These are phyloP conservation scores for Echinarachnius parma DNA, from an alignment of 53 echinoderm and acorn worm genomes.

Conservation along the genomic window DNA sequence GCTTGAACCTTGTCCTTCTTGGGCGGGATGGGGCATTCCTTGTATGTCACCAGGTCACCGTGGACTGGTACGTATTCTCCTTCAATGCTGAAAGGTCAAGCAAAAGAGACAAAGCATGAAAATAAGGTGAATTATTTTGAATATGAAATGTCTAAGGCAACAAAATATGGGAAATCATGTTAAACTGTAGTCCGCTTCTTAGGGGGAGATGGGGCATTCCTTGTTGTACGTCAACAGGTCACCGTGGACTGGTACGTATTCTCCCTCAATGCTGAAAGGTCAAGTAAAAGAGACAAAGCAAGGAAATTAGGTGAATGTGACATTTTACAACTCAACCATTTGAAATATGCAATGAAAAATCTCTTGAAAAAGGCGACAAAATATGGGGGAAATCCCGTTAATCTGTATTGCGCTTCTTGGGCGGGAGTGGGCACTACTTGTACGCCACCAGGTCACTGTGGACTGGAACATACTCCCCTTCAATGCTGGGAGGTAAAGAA, in stretches of 20 bases:
- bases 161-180: too few species aligned
- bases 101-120: not conserved
- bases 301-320: not conserved
- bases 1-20: constrained; percentile 85
- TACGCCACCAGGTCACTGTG: constrained; percentile 74
- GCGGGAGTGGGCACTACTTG: constrained; percentile 85
- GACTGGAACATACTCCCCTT: constrained; percentile 83
- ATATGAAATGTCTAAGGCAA: too few species aligned
- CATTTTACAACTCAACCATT: too few species aligned
- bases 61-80: constrained; percentile 74
- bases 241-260: constrained; percentile 68
- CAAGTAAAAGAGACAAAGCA: not conserved
- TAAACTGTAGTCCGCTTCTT: too few species aligned
- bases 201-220: constrained; percentile 87
- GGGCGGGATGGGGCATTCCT: constrained; percentile 86
- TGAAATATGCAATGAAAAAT: too few species aligned
- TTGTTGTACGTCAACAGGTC: constrained; percentile 83
- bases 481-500: constrained; percentile 61
- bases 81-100: constrained; percentile 67
- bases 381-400: too few species aligned
- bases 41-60: constrained; percentile 83
- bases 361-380: too few species aligned
- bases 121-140: not conserved
- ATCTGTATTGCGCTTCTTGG: too few species aligned
- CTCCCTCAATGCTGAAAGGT: constrained; percentile 82